phyloP scores from a whole-genome alignment of 2,888 invertebrate genomes.

The Neoascia interrupta region DNA sequence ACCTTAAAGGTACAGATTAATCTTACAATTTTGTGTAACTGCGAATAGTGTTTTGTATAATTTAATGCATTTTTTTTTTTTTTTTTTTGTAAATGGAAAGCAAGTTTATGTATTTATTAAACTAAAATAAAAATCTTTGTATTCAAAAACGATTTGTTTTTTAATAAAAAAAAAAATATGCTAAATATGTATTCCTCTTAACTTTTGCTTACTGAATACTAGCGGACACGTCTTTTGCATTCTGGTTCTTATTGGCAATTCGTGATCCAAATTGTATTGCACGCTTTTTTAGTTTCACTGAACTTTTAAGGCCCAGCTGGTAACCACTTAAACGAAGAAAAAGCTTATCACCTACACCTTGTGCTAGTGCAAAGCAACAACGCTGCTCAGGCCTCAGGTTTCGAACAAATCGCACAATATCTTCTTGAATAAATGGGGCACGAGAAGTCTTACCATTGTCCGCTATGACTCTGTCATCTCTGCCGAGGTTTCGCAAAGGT shows the following conservation, averaged over 20 bases:
- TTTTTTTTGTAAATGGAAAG: constrained; percentile 20
- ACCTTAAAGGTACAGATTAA: not conserved
- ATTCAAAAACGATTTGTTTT: not conserved
- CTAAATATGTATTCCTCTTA: not conserved
- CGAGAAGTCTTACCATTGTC: constrained; percentile 93
- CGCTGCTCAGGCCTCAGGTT: constrained; percentile 84
- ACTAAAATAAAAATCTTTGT: constrained; percentile 10
- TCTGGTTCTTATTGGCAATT: constrained; percentile 95
- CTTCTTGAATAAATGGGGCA: constrained; percentile 89
- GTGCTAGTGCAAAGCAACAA: constrained; percentile 79
- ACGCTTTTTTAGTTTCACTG: constrained; percentile 89
- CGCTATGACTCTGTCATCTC: constrained; percentile 95
- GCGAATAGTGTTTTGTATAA: constrained; percentile 20
- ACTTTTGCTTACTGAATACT: constrained; percentile 26
- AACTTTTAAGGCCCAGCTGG: constrained; percentile 83
- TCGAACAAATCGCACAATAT: constrained; percentile 84
- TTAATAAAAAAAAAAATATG: not conserved
- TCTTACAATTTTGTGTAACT: constrained; percentile 9
- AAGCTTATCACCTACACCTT: constrained; percentile 96
- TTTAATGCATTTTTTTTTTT: constrained; percentile 13
- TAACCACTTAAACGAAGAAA: constrained; percentile 88
- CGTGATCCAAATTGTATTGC: constrained; percentile 98
- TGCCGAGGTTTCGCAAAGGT: constrained; percentile 92
- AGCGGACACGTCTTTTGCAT: constrained; percentile 87
- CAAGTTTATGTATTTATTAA: constrained; percentile 60